These are phyloP conservation scores for Hylomyscus alleni DNA, from an alignment of 2,797 vertebrate species.

Conservation along the genomic window DNA sequence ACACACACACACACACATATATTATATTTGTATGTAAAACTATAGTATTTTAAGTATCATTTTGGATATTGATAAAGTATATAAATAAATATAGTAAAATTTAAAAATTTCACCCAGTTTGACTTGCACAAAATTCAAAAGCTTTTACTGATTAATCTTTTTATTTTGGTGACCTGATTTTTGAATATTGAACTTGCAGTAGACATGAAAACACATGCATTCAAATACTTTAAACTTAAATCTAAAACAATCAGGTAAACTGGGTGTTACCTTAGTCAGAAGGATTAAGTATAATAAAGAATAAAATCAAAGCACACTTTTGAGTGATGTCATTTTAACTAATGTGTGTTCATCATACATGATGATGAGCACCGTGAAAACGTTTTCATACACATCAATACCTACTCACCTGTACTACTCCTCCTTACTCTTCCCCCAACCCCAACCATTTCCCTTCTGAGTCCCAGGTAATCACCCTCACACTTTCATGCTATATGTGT, in stretches of 20 bases:
- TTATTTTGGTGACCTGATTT: slow-evolving; percentile 12
- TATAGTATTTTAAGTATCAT: not conserved
- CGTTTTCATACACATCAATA: not conserved
- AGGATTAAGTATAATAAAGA: not conserved
- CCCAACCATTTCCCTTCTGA: not conserved
- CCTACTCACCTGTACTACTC: not conserved
- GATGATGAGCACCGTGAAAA: not conserved
- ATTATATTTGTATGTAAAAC: not conserved
- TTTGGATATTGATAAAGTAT: slow-evolving; percentile 1
- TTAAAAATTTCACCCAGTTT: not conserved
- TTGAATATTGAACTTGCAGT: not conserved
- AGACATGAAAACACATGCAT: not conserved
- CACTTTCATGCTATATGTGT: not conserved
- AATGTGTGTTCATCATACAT: not conserved
- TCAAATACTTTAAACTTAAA: not conserved
- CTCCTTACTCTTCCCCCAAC: too few species aligned
- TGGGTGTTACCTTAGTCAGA: not conserved
- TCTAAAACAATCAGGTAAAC: not conserved
- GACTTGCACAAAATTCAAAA: not conserved
- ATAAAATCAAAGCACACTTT: not conserved
- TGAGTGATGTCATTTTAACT: not conserved
- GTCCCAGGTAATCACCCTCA: not conserved
- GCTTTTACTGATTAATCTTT: not conserved
- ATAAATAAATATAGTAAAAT: not conserved
- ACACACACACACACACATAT: too few species aligned